Percentiles rank a stretch among this genome's conserved stretches.
Evolutionary conservation across 1,140 invertebrate species (phyloP).

Genomic region (Popillia japonica): DNA sequence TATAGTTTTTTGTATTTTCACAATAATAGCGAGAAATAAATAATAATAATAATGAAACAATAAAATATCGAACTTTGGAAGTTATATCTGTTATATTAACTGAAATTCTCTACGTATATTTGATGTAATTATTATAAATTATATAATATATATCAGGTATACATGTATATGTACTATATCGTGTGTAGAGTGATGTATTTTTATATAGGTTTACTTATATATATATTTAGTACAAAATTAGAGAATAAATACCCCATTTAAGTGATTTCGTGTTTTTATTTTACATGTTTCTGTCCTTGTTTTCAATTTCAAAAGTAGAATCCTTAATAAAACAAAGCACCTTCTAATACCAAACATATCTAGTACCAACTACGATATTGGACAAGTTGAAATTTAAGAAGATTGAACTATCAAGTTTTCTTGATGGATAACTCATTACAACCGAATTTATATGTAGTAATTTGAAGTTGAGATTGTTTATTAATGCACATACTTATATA

Average conservation of each 20-base stretch:
- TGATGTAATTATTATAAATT: conserved; percentile 31
- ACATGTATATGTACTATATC: conserved; percentile 36
- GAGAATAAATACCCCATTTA: conserved; percentile 40
- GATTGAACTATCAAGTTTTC: too few relatives aligned
- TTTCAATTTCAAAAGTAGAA: too few relatives aligned
- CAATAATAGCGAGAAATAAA: background rate
- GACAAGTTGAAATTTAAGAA: too few relatives aligned
- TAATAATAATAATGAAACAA: conserved; percentile 9
- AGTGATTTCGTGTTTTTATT: background rate
- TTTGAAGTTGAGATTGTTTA: too few relatives aligned
- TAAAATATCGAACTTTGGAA: conserved; percentile 16
- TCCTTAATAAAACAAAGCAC: too few relatives aligned
- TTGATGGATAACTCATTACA: too few relatives aligned
- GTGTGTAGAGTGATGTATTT: conserved; percentile 60
- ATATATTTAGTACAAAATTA: conserved; percentile 59
- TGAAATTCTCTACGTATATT: conserved; percentile 37
- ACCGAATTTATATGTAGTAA: too few relatives aligned
- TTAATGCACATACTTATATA: too few relatives aligned
- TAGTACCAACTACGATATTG: too few relatives aligned
- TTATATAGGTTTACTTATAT: conserved; percentile 58
- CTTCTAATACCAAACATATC: too few relatives aligned
- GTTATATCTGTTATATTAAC: conserved; percentile 7
- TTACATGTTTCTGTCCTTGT: background rate
- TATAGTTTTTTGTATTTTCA: background rate
- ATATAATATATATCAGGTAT: conserved; percentile 40